These are phyloP conservation scores for Oreotrochilus melanogaster DNA, from an alignment of 2,113 vertebrate species.

Conservation along the genomic window DNA sequence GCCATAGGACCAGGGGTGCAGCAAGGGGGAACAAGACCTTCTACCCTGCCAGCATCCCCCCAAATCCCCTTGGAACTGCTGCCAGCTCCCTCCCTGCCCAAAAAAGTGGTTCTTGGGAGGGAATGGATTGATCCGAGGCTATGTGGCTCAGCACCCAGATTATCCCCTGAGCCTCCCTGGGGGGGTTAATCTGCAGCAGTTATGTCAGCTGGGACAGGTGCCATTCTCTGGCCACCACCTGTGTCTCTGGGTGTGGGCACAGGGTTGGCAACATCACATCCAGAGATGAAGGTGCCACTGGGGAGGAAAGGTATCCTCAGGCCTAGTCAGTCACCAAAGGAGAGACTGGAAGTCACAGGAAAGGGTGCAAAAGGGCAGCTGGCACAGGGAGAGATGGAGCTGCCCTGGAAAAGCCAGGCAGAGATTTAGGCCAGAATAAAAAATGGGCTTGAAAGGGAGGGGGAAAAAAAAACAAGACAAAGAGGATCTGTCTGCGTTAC, in stretches of 20 bases:
- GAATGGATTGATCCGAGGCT: background rate
- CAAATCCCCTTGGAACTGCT: accelerated
- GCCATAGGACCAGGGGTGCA: background rate
- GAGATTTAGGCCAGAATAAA: background rate
- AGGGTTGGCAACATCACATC: background rate
- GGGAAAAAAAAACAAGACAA: background rate
- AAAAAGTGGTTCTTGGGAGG: background rate
- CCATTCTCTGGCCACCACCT: background rate
- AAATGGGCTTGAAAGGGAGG: background rate
- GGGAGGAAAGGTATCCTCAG: background rate
- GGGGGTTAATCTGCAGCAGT: background rate
- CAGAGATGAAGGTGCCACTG: background rate
- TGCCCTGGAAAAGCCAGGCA: background rate
- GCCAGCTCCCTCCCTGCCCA: accelerated
- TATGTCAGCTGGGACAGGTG: background rate
- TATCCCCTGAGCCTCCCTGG: background rate
- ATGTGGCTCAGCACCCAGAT: slow-evolving; percentile 27
- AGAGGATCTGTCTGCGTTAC: background rate
- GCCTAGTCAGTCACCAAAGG: accelerated
- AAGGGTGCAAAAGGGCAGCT: background rate
- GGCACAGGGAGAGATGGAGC: background rate
- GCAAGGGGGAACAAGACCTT: background rate
- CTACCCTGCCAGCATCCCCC: background rate
- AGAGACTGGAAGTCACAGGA: background rate
- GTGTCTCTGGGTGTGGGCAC: background rate